These are phyloP conservation scores for Xestia c-nigrum DNA, from an alignment of 2,888 invertebrate species.

Conservation along the genomic window DNA sequence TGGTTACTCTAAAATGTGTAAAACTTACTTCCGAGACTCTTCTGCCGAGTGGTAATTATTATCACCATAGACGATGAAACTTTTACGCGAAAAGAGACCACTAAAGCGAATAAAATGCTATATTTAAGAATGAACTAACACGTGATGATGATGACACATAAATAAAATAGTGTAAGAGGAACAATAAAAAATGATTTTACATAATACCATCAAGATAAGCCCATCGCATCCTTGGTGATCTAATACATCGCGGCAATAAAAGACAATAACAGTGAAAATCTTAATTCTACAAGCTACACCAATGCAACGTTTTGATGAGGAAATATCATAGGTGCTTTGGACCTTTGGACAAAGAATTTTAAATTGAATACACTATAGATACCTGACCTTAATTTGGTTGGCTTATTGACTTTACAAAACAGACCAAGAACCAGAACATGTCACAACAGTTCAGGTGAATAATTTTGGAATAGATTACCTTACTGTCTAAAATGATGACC, in stretches of 20 bases:
- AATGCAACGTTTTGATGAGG: slow-evolving; percentile 7
- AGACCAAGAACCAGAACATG: too few species aligned
- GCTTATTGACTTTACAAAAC: not conserved
- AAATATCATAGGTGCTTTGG: slow-evolving; percentile 12
- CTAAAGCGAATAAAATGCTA: not conserved
- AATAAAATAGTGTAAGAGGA: not conserved
- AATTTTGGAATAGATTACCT: too few species aligned
- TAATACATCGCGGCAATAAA: slow-evolving; percentile 8
- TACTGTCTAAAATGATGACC: too few species aligned
- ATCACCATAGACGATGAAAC: too few species aligned
- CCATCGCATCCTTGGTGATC: slow-evolving; percentile 24
- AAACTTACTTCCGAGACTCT: not conserved
- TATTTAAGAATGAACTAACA: not conserved
- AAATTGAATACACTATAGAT: not conserved
- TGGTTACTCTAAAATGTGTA: not conserved
- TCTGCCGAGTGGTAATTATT: not conserved
- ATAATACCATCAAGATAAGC: slow-evolving; percentile 9
- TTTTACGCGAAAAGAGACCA: too few species aligned
- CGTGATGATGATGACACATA: not conserved
- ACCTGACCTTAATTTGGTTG: not conserved
- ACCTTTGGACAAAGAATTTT: slow-evolving; percentile 9
- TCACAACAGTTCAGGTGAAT: too few species aligned
- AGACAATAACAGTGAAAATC: slow-evolving; percentile 10
- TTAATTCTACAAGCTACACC: slow-evolving; percentile 18
- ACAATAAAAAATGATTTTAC: not conserved